Evolutionary conservation across 30 jellyfish, hydroid and myxozoan species (phyloP), one percentile per base, ranked within the genome.

Genomic region (Aurelia aurita complex sp. Pacific): DNA sequence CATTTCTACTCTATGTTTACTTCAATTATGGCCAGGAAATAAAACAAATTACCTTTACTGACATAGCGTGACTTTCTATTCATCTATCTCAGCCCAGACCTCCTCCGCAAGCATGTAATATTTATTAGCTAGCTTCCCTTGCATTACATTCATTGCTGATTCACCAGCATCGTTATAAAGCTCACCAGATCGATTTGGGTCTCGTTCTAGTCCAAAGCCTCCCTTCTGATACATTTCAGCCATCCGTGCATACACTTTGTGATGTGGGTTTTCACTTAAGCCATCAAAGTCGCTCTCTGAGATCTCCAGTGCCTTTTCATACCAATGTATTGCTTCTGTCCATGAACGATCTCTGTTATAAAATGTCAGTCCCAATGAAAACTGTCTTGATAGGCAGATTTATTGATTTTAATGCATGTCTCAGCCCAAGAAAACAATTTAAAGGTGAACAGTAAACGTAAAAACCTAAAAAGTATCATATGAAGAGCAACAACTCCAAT

Each of bases 101-200:
- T 95, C 99, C 64, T 95, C 99, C 15, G 99, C 99, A n/a, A 89
- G 76, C 96, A 95, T 90, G 46, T 88, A 95, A 77, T 83, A 95
- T 69, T 83, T 86, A 71, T 90, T 95, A 19, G 99, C 96, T 55
- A 95, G 84, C 73, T 89, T 95, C 4, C 99, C 99, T 75, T 95
- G 90, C 96, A 96, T 96, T 1, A 88, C 86, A 46, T 80, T 80
- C 91, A 95, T 68, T 15, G 99, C 99, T 5, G 91, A 95, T 55
- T 95, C 99, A 0, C 97, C 99, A 33, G 99, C 99, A n/a, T 77
- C 73, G 46, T 81, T 89, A 64, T 89, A 95, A 54, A 95, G 86
- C 73, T 95, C 99, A 50, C 97, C 97, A 16, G 99, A 90, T 68
- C 74, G 86, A 51, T 82, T 87, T 5, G 89, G 81, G 62, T 95